phyloP scores from a whole-genome alignment of 2,888 invertebrate genomes.

The Eudasyphora cyanicolor region DNA sequence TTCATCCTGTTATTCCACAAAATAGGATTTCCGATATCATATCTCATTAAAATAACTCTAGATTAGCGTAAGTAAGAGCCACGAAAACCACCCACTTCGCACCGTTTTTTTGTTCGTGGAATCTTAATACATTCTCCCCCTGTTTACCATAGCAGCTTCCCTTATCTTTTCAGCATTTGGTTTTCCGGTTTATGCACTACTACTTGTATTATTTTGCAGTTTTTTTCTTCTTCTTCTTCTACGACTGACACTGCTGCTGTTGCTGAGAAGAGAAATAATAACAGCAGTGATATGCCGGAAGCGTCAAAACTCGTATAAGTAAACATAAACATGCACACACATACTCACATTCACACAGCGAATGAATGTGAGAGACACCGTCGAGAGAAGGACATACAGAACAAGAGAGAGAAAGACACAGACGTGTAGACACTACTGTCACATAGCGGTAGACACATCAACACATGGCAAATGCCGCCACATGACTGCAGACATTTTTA shows the following conservation, averaged over 20 bases:
- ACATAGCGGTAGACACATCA: background rate
- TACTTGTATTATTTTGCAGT: background rate
- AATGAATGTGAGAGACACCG: too few species aligned
- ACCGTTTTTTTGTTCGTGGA: too few species aligned
- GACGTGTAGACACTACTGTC: background rate
- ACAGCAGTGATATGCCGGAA: conserved; percentile 31
- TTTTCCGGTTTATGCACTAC: background rate
- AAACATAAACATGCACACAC: conserved; percentile 2
- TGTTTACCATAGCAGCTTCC: too few species aligned
- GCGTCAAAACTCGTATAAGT: conserved; percentile 19
- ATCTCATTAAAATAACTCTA: too few species aligned
- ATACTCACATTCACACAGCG: background rate
- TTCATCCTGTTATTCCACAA: too few species aligned
- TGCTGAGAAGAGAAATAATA: background rate
- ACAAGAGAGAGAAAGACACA: background rate
- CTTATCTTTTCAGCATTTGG: background rate
- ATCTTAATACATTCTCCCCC: too few species aligned
- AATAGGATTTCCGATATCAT: too few species aligned
- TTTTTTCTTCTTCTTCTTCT: background rate
- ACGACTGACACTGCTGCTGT: too few species aligned
- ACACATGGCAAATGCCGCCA: background rate
- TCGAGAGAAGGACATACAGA: too few species aligned
- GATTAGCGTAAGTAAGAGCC: too few species aligned
- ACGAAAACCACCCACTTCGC: too few species aligned
- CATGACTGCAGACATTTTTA: conserved; percentile 14